Conservation (phyloP, 2,888 invertebrate species). For the Quadroppia sp. region DNA sequence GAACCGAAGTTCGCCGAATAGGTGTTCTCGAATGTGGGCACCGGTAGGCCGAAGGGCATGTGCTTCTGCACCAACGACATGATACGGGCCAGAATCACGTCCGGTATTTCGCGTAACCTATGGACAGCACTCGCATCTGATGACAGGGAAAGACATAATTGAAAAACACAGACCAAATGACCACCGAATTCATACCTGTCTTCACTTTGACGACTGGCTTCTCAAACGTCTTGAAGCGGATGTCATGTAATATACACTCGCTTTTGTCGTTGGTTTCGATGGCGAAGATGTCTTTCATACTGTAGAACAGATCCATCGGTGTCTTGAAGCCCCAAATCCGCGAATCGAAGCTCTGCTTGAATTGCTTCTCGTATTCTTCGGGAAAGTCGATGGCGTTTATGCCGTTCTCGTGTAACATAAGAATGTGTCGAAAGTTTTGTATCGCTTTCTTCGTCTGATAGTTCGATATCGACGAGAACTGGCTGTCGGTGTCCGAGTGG, state of each 20-base stretch:
- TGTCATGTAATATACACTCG: slow-evolving; percentile 1
- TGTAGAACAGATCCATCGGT: background rate
- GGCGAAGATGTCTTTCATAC: background rate
- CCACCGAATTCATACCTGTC: background rate
- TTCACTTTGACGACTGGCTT: background rate
- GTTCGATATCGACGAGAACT: background rate
- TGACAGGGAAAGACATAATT: background rate
- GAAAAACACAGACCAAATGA: background rate
- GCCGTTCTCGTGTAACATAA: background rate
- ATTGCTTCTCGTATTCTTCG: background rate
- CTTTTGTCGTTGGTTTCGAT: background rate
- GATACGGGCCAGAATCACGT: background rate
- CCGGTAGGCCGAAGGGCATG: background rate
- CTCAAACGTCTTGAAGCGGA: slow-evolving; percentile 10
- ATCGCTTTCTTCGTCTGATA: background rate
- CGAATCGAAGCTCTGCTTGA: background rate
- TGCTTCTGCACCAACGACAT: background rate
- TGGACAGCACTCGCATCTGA: background rate
- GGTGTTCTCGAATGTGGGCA: background rate
- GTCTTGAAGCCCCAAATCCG: background rate
- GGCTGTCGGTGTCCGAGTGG: background rate
- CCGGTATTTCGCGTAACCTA: background rate
- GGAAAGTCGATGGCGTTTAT: background rate
- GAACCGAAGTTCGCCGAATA: background rate
- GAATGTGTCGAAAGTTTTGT: background rate